A percentile compares a stretch with the other conserved stretches of the same genome.
Evolutionary conservation across 1,140 invertebrate species (phyloP).

Genomic region (Nephotettix cincticeps): DNA sequence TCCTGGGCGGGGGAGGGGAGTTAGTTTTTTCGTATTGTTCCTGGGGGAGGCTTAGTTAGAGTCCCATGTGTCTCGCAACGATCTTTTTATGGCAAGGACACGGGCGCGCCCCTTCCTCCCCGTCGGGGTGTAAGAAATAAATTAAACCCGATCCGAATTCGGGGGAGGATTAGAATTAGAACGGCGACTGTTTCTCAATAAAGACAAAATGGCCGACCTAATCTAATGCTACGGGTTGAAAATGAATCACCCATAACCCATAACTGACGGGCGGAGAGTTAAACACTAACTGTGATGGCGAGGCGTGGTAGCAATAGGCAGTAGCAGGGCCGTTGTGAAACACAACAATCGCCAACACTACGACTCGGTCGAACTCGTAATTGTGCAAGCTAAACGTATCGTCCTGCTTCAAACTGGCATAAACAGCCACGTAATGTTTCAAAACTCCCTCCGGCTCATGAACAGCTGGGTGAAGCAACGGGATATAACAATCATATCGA

Average conservation of each 20-base stretch:
- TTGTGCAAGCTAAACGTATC: too few relatives aligned
- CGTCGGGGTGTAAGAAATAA: conserved; percentile 10
- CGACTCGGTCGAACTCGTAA: too few relatives aligned
- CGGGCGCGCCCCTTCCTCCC: neutral
- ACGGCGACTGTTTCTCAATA: conserved; percentile 1
- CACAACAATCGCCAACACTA: too few relatives aligned
- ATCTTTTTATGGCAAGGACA: neutral
- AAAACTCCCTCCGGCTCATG: too few relatives aligned
- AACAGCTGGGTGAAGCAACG: too few relatives aligned
- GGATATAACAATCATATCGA: too few relatives aligned
- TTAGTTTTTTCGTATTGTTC: conserved; percentile 21
- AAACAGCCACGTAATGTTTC: too few relatives aligned
- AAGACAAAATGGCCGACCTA: conserved; percentile 16
- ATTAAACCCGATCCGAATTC: conserved; percentile 10
- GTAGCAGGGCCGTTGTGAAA: too few relatives aligned
- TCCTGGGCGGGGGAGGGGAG: neutral
- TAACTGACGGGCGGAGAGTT: neutral
- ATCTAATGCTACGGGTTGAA: conserved; percentile 13
- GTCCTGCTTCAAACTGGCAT: too few relatives aligned
- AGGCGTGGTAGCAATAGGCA: too few relatives aligned
- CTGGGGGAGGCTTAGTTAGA: neutral
- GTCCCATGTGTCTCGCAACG: conserved; percentile 3
- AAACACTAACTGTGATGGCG: neutral
- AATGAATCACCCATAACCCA: conserved; percentile 17
- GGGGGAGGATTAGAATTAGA: conserved; percentile 13